Evolutionary conservation across 2,888 invertebrate species (phyloP), one percentile per base, ranked within the genome.

Genomic region (Proisotoma minuta): DNA sequence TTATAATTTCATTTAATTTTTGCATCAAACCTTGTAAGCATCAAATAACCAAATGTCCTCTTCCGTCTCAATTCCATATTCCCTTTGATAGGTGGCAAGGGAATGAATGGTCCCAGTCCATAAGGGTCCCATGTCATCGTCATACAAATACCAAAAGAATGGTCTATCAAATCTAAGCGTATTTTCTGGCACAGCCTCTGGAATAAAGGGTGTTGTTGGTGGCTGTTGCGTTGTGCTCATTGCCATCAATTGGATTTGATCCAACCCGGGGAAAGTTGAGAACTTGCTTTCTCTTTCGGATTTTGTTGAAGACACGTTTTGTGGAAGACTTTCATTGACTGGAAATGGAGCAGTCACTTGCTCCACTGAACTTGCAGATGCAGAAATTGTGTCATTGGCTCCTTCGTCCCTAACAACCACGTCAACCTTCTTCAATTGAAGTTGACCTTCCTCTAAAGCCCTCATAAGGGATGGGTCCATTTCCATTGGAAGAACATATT

Each of bases 11-110:
- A n/a, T n/a, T n/a, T n/a, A n/a, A n/a, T n/a, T n/a, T n/a, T n/a
- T n/a, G n/a, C n/a, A n/a, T n/a, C n/a, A n/a, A n/a, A n/a, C n/a
- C 62, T 68, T 68, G 50, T 68, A 68, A 29, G 68, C 68, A 52
- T 68, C 68, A 34, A 63, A 68, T 0, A 68, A 34, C 68, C 68
- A 68, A 23, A 65, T 49, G 29, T 68, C 68, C 54, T 68, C 68
- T 48, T 68, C 68, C 15, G 64, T 65, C 50, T 68, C 68, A 20
- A 68, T 23, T 2, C 66, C 66, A 39, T 68, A 68, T 28, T 68
- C 68, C 24, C 66, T 68, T 34, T 52, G 60, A 57, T 68, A 68
- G 0, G 68, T 68, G 2, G 68, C 65, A n/a, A 68, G 23, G 10
- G 68, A 68, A 48, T 68, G 57, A 1, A 68, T 52, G 0, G 66